Conservation (phyloP, 2,113 vertebrate species). For the Saccopteryx leptura region DNA sequence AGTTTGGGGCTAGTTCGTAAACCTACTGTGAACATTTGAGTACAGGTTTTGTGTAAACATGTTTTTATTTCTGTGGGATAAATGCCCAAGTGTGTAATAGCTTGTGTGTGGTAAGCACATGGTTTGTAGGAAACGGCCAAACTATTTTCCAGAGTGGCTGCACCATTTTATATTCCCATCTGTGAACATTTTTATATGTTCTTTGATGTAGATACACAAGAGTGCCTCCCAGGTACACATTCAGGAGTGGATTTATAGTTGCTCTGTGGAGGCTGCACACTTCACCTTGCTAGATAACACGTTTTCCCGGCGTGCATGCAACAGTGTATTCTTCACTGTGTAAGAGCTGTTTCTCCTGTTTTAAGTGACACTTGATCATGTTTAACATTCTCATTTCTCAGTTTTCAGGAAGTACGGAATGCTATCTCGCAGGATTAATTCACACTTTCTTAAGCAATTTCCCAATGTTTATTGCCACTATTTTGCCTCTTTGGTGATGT, state of each 20-base stretch:
- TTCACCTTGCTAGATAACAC: neutral
- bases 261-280: neutral
- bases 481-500: neutral
- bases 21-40: neutral
- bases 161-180: neutral
- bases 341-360: neutral
- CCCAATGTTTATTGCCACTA: neutral
- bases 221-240: neutral
- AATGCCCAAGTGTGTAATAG: neutral
- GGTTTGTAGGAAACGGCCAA: neutral
- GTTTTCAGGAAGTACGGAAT: neutral
- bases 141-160: neutral
- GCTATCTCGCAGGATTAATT: neutral
- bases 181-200: neutral
- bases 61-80: neutral
- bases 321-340: neutral
- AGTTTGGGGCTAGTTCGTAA: neutral
- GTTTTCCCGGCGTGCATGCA: accelerated
- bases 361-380: neutral
- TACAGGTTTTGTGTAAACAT: neutral
- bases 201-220: neutral
- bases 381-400: neutral
- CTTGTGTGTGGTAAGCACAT: neutral
- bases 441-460: neutral
- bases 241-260: neutral